These are phyloP conservation scores for Hyla sarda DNA, from an alignment of 2,113 vertebrate genomes.

Conservation along the genomic window DNA sequence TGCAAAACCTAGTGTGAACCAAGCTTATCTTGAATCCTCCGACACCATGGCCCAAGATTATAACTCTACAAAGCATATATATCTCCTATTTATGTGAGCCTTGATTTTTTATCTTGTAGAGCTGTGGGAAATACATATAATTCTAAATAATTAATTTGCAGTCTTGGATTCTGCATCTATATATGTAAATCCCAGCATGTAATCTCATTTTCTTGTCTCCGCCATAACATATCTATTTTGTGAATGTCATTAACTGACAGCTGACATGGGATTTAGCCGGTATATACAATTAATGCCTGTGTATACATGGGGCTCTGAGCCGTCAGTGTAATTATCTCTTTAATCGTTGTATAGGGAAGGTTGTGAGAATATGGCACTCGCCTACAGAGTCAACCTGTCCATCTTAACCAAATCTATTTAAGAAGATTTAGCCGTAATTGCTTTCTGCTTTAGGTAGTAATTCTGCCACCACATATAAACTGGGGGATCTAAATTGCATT, in stretches of 20 bases:
- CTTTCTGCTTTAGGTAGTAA: slow-evolving; percentile 35
- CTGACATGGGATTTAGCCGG: slow-evolving; percentile 26
- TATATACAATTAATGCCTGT: slow-evolving; percentile 32
- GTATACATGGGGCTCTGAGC: neutral
- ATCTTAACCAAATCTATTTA: slow-evolving; percentile 46
- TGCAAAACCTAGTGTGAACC: too few species aligned
- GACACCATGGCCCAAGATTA: neutral
- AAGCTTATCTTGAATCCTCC: too few species aligned
- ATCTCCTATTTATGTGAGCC: neutral
- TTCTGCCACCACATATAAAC: slow-evolving; percentile 33
- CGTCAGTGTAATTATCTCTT: slow-evolving; percentile 39
- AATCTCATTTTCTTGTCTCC: neutral
- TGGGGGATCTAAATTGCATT: slow-evolving; percentile 35
- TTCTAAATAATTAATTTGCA: neutral
- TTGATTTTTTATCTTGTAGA: neutral
- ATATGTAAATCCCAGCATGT: slow-evolving; percentile 6
- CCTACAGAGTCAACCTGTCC: slow-evolving; percentile 38
- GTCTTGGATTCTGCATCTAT: neutral
- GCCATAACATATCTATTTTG: neutral
- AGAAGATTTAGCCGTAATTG: slow-evolving; percentile 40
- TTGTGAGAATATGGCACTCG: slow-evolving; percentile 16
- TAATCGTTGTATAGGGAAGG: slow-evolving; percentile 28
- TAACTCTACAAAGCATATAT: neutral
- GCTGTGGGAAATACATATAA: slow-evolving; percentile 1
- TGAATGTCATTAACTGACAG: slow-evolving; percentile 19